A percentile compares a stretch with the other conserved stretches of the same genome.
Evolutionary conservation across 2,888 invertebrate genomes (phyloP).

Genomic region (Pterobdella sp.): DNA sequence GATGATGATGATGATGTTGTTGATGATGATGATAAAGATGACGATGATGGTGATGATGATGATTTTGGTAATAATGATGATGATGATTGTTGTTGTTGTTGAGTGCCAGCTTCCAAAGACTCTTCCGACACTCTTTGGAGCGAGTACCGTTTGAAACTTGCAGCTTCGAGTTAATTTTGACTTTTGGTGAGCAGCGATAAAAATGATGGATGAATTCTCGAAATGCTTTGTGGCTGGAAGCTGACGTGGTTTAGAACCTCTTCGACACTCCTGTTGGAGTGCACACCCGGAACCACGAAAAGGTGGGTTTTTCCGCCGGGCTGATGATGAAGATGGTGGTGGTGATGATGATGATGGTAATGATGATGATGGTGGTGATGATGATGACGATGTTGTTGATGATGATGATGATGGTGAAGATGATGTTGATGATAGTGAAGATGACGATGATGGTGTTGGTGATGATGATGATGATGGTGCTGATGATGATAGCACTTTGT

Average conservation of each 20-base stretch:
- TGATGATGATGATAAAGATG: constrained; percentile 8
- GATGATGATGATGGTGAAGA: constrained; percentile 16
- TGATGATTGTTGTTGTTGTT: constrained; percentile 8
- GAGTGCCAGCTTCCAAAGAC: no score
- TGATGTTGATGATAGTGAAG: not conserved
- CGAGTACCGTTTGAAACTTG: not conserved
- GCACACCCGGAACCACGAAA: no score
- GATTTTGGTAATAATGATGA: constrained; percentile 1
- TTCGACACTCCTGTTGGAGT: no score
- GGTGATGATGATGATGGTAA: constrained; percentile 21
- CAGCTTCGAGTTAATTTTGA: not conserved
- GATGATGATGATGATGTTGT: constrained; percentile 12
- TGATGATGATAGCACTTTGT: constrained; percentile 18
- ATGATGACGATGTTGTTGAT: constrained; percentile 12
- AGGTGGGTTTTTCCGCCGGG: no score
- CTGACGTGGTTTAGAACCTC: no score
- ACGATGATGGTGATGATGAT: constrained; percentile 15
- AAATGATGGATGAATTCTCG: no score
- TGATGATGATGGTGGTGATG: constrained; percentile 21
- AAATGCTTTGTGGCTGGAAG: no score
- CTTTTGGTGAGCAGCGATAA: no score
- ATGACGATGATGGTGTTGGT: constrained; percentile 19
- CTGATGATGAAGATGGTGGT: constrained; percentile 14
- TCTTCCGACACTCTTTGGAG: not conserved
- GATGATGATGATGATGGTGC: constrained; percentile 22